Conservation (phyloP, 2,888 invertebrate genomes). For the Parelbella ahira region DNA sequence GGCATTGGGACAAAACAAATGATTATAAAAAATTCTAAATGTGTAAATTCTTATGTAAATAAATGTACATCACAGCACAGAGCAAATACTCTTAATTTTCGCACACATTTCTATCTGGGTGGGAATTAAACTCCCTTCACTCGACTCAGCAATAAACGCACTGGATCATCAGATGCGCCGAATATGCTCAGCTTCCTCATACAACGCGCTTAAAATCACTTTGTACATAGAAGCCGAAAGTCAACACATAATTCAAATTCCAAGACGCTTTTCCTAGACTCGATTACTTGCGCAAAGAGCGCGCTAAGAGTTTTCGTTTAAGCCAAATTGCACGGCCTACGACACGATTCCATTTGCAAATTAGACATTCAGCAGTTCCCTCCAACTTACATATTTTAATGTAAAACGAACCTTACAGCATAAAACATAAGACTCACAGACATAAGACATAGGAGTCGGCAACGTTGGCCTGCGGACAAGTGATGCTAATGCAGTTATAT, state of each 20-base stretch:
- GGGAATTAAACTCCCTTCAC: no score
- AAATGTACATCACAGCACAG: no score
- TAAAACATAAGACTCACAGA: constrained; percentile 9
- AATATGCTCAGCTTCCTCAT: no score
- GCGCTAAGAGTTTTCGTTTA: constrained; percentile 64
- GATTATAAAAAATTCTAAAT: no score
- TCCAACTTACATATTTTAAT: constrained; percentile 14
- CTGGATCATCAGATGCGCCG: no score
- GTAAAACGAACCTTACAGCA: constrained; percentile 8
- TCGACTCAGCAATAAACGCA: no score
- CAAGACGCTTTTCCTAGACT: constrained; percentile 40
- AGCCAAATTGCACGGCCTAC: constrained; percentile 71
- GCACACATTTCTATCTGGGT: no score
- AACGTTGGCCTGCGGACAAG: constrained; percentile 28
- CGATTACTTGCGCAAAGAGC: constrained; percentile 46
- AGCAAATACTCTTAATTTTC: no score
- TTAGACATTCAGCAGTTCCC: constrained; percentile 51
- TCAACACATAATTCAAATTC: constrained; percentile 19
- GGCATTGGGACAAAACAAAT: no score
- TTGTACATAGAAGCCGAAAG: not conserved
- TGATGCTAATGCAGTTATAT: constrained; percentile 29
- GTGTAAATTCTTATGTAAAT: no score
- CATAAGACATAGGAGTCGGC: constrained; percentile 13
- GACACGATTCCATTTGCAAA: constrained; percentile 77
- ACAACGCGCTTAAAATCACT: no score